Evolutionary conservation across 1,140 invertebrate genomes (phyloP), one percentile per base, ranked within the genome.

Genomic region (Holcopasites calliopsidis): DNA sequence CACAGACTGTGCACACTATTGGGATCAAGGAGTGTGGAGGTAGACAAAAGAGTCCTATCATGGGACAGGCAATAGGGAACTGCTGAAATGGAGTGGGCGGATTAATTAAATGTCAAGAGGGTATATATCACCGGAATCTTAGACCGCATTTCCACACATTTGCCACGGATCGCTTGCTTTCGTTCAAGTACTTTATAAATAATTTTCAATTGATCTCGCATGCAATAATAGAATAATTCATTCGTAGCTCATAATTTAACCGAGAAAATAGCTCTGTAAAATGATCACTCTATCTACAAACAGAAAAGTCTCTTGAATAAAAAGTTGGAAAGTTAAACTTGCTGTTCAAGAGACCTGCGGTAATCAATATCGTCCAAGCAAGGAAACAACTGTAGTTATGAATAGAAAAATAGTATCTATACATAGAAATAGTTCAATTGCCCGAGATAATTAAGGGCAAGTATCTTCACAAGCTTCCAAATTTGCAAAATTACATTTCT

Each of bases 61-160:
- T 50, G 52, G 38, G 16, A 57, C 38, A 69, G 33, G 26, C 33
- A 49, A 35, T 18, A 49, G 23, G 38, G 44, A 35, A 60, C 49
- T 28, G 35, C 26, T 61, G 55, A 38, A 68, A 76, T 76, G 18
- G 42, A 68, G 33, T 68, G 26, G 55, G 8, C 28, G 35, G 64
- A 76, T 76, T 76, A 76, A 76, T 76, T 76, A 76, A 69, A 76
- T 55, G 73, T 76, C 73, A 61, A 33, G 55, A 31, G 57, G 52
- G 57, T n/a, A 76, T 76, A 76, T 61, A 76, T 76, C 49, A 13
- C 28, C n/a, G 2, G 49, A 76, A 69, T 69, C 38, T 61, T 52
- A 58, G 13, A 23, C 7, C 38, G 7, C 44, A 60, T 35, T 42
- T 5, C 52, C 23, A 52, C 54, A 61, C 44, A 18, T 54, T 52